Conservation (phyloP, 2,797 vertebrate genomes). For the Siniperca obscura region DNA sequence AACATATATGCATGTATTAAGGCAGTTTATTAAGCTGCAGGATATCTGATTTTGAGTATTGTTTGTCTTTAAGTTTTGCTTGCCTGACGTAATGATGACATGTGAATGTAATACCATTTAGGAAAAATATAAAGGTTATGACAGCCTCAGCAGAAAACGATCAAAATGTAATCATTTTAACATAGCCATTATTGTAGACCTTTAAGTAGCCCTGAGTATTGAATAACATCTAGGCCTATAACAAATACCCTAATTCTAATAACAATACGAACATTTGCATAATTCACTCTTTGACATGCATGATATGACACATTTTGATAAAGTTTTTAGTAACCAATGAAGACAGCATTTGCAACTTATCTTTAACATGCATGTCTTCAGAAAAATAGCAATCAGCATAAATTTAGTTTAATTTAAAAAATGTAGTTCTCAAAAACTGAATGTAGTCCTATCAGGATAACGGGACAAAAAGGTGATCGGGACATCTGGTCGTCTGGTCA, state of each 20-base stretch:
- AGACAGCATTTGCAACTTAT: background rate
- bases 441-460: background rate
- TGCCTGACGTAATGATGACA: background rate
- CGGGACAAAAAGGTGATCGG: background rate
- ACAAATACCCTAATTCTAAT: background rate
- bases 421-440: background rate
- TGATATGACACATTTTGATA: background rate
- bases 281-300: background rate
- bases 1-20: background rate
- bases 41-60: background rate
- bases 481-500: background rate
- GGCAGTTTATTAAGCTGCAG: background rate
- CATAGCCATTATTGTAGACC: background rate
- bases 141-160: background rate
- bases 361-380: background rate
- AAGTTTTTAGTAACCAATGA: background rate
- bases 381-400: background rate
- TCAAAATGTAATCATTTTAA: background rate
- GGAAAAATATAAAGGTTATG: background rate
- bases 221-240: background rate
- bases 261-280: background rate
- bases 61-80: background rate
- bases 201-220: background rate
- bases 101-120: background rate
- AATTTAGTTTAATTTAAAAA: background rate